Evolutionary conservation across 1,140 invertebrate genomes (phyloP).

Genomic region (Drosophila mojavensis): DNA sequence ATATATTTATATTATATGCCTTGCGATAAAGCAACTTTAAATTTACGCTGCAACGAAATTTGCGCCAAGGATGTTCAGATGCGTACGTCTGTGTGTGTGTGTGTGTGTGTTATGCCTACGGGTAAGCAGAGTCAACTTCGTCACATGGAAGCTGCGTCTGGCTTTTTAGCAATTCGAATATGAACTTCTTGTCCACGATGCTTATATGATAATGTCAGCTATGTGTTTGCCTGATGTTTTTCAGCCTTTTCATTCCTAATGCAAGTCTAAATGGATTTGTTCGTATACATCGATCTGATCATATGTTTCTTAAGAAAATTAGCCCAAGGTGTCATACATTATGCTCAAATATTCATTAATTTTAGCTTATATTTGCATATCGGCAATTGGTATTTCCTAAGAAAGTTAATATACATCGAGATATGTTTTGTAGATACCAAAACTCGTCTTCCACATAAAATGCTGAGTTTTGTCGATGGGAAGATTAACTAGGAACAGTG

Average conservation of each 20-base stretch:
- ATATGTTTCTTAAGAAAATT: too few species aligned
- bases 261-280: background rate
- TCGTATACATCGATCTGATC: too few species aligned
- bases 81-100: constrained; percentile 24
- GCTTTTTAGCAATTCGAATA: constrained; percentile 56
- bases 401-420: too few species aligned
- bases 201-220: constrained; percentile 46
- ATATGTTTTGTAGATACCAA: too few species aligned
- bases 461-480: too few species aligned
- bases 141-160: constrained; percentile 35
- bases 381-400: too few species aligned
- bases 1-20: constrained; percentile 35
- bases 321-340: too few species aligned
- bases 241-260: background rate
- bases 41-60: constrained; percentile 67
- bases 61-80: constrained; percentile 72
- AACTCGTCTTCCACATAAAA: too few species aligned
- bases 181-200: constrained; percentile 44
- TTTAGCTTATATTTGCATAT: too few species aligned
- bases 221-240: constrained; percentile 47
- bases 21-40: constrained; percentile 76
- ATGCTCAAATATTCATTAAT: too few species aligned
- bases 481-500: too few species aligned
- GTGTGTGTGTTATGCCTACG: constrained; percentile 21
- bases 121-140: constrained; percentile 50